Percentiles rank a stretch among this genome's conserved stretches.
phyloP scores from a whole-genome alignment of 2,113 vertebrate species.

The Lynx canadensis region DNA sequence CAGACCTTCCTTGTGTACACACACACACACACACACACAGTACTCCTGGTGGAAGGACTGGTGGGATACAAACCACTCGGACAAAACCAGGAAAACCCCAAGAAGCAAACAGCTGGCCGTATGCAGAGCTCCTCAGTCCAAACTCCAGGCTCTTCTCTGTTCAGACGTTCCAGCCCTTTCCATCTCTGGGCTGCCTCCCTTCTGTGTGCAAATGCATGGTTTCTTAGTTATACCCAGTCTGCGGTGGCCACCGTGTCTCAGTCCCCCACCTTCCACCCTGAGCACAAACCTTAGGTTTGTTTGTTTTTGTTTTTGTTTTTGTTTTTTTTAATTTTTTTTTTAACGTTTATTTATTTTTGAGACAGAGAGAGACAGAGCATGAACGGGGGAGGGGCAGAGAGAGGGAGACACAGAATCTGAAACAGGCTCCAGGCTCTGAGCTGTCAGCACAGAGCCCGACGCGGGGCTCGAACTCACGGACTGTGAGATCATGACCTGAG shows the following conservation, averaged over 20 bases:
- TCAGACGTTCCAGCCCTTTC: not conserved
- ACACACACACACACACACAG: not conserved
- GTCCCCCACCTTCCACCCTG: accelerated
- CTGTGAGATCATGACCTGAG: too few relatives aligned
- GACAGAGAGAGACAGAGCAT: too few relatives aligned
- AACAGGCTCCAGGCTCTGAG: too few relatives aligned
- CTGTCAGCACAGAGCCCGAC: too few relatives aligned
- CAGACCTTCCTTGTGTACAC: not conserved
- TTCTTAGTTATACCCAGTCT: not conserved
- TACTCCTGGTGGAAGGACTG: not conserved
- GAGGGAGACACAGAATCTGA: too few relatives aligned
- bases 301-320: too few relatives aligned
- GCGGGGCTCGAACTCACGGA: too few relatives aligned
- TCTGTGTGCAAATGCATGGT: not conserved
- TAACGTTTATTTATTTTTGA: too few relatives aligned
- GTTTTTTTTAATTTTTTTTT: too few relatives aligned
- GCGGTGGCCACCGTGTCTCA: not conserved
- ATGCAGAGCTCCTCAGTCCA: not conserved
- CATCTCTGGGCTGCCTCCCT: not conserved
- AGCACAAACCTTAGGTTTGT: not conserved
- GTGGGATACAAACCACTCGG: not conserved
- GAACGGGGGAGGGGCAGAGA: too few relatives aligned
- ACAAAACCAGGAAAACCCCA: not conserved
- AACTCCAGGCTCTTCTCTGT: not conserved
- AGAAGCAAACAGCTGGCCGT: not conserved